These are phyloP conservation scores for Ennomos quercinarius DNA, from an alignment of 2,888 invertebrate genomes.

Conservation along the genomic window DNA sequence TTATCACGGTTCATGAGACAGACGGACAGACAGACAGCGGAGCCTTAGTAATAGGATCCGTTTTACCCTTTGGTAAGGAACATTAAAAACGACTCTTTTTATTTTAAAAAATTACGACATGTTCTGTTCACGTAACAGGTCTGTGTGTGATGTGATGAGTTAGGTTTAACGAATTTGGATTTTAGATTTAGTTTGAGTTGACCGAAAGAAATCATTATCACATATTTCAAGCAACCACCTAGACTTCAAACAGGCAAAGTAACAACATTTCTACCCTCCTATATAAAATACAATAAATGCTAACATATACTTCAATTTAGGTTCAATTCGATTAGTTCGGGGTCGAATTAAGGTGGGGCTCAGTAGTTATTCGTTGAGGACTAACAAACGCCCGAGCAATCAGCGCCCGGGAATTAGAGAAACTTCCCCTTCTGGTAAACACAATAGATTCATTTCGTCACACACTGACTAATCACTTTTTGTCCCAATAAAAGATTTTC, in stretches of 20 bases:
- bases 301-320: constrained; percentile 12
- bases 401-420: constrained; percentile 30
- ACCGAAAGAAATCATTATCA: too few relatives aligned
- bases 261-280: constrained; percentile 22
- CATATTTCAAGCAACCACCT: too few relatives aligned
- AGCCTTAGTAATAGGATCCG: too few relatives aligned
- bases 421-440: constrained; percentile 19
- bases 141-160: too few relatives aligned
- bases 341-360: constrained; percentile 31
- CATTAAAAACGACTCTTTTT: too few relatives aligned
- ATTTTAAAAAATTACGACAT: too few relatives aligned
- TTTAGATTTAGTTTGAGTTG: too few relatives aligned
- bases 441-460: constrained; percentile 20
- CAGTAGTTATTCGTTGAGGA: constrained; percentile 23
- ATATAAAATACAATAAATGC: constrained; percentile 35
- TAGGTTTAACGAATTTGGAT: too few relatives aligned
- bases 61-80: too few relatives aligned
- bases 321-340: constrained; percentile 38
- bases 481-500: constrained; percentile 1
- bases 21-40: too few relatives aligned
- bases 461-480: constrained; percentile 12
- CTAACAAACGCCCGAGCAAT: constrained; percentile 36
- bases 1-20: too few relatives aligned
- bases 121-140: too few relatives aligned
- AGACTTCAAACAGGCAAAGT: neutral